Evolutionary conservation across 2,113 vertebrate genomes (phyloP).

Genomic region (Myrmecobius fasciatus): DNA sequence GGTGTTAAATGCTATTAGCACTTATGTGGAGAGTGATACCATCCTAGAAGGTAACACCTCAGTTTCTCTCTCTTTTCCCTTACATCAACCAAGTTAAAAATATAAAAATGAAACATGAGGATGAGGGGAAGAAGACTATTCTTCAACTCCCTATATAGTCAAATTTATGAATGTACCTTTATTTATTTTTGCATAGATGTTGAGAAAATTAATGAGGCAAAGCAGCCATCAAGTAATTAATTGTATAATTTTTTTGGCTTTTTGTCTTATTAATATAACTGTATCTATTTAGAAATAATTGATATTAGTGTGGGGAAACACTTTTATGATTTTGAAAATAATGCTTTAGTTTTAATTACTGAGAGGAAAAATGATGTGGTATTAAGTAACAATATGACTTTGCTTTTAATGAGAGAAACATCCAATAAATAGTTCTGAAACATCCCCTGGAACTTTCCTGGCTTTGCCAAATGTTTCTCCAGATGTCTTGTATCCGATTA

Average conservation of each 20-base stretch:
- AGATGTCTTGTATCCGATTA: conserved; percentile 62
- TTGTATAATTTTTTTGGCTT: conserved; percentile 52
- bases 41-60: background rate
- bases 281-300: conserved; percentile 51
- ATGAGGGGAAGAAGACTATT: background rate
- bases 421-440: conserved; percentile 50
- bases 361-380: conserved; percentile 41
- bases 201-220: conserved; percentile 20
- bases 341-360: conserved; percentile 66
- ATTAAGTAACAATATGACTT: conserved; percentile 65
- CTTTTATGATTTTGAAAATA: conserved; percentile 63
- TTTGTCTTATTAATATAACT: conserved; percentile 25
- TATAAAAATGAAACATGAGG: background rate
- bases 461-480: conserved; percentile 63
- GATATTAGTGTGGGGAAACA: conserved; percentile 58
- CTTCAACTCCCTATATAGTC: background rate
- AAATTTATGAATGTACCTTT: background rate
- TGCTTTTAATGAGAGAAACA: conserved; percentile 61
- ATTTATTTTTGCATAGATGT: background rate
- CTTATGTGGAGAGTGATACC: background rate
- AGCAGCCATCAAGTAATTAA: conserved; percentile 37
- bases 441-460: conserved; percentile 53
- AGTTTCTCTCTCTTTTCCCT: background rate
- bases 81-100: background rate
- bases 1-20: background rate